phyloP scores from a whole-genome alignment of 2,888 invertebrate genomes.

The Drosophila percnosoma region DNA sequence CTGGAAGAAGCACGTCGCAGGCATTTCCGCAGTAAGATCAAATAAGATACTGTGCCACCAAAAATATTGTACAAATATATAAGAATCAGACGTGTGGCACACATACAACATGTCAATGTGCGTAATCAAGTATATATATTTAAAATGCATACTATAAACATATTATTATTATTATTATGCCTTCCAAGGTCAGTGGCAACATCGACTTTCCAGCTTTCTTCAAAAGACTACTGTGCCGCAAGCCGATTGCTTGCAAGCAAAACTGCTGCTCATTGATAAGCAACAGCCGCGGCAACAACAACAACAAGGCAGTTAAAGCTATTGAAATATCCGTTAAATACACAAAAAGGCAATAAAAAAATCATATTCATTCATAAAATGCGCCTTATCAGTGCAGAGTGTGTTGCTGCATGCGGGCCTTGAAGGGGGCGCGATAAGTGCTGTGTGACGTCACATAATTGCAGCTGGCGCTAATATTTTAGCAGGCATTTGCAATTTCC shows the following conservation, averaged over 20 bases:
- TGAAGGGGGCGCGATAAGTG: slow-evolving; percentile 28
- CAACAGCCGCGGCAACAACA: neutral
- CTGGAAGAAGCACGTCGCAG: slow-evolving; percentile 66
- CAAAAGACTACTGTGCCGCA: slow-evolving; percentile 62
- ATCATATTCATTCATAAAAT: slow-evolving; percentile 74
- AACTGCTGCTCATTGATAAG: slow-evolving; percentile 66
- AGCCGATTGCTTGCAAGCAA: slow-evolving; percentile 41
- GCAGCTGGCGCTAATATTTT: slow-evolving; percentile 73
- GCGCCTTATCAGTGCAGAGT: slow-evolving; percentile 59
- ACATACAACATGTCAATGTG: slow-evolving; percentile 41
- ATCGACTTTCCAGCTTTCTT: slow-evolving; percentile 48
- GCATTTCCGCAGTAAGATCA: slow-evolving; percentile 78
- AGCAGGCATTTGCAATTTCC: slow-evolving; percentile 49
- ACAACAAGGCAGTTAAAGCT: slow-evolving; percentile 45
- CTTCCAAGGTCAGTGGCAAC: slow-evolving; percentile 66
- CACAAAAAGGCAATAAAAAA: slow-evolving; percentile 70
- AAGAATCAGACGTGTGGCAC: slow-evolving; percentile 47
- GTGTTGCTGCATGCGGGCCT: slow-evolving; percentile 36
- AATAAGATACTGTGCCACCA: slow-evolving; percentile 65
- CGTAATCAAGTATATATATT: slow-evolving; percentile 16
- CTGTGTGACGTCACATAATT: slow-evolving; percentile 74
- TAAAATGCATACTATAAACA: neutral
- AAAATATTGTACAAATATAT: slow-evolving; percentile 30
- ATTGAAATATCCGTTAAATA: slow-evolving; percentile 55
- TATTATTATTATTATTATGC: neutral